These are phyloP conservation scores for Gerosis bhagava DNA, from an alignment of 2,888 invertebrate species.

Conservation along the genomic window DNA sequence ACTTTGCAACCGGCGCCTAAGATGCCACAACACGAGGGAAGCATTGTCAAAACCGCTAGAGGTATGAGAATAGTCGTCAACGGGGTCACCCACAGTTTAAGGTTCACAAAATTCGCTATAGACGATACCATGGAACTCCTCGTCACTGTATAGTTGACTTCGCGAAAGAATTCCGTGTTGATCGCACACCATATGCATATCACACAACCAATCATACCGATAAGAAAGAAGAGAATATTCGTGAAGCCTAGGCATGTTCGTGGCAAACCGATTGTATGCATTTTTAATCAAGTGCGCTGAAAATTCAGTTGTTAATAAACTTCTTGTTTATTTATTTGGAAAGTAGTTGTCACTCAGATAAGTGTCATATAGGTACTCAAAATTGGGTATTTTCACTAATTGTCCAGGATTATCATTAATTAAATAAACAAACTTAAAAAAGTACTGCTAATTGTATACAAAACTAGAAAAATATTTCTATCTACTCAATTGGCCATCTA, in stretches of 20 bases:
- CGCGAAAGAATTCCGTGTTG: constrained; percentile 64
- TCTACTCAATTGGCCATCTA: no score
- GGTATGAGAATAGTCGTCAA: constrained; percentile 58
- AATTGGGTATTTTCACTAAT: no score
- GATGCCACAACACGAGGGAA: constrained; percentile 69
- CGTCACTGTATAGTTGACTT: constrained; percentile 66
- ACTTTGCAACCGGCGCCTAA: constrained; percentile 65
- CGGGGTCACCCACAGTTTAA: constrained; percentile 61
- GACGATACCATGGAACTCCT: constrained; percentile 52
- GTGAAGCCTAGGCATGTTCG: constrained; percentile 70
- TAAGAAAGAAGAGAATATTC: constrained; percentile 58
- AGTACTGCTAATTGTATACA: constrained; percentile 13
- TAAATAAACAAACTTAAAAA: no score
- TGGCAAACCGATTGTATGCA: constrained; percentile 65
- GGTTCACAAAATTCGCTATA: constrained; percentile 59
- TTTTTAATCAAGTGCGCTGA: no score
- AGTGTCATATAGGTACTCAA: no score
- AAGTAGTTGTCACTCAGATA: no score
- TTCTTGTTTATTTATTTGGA: constrained; percentile 11
- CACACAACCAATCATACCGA: constrained; percentile 47
- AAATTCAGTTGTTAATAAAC: no score
- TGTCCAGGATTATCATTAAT: no score
- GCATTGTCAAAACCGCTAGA: constrained; percentile 49
- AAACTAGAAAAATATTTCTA: no score
- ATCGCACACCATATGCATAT: constrained; percentile 66